Percentiles rank a stretch among this genome's conserved stretches.
These are phyloP conservation scores for Eristalinus aeneus DNA, from an alignment of 2,888 invertebrate genomes.

Conservation along the genomic window DNA sequence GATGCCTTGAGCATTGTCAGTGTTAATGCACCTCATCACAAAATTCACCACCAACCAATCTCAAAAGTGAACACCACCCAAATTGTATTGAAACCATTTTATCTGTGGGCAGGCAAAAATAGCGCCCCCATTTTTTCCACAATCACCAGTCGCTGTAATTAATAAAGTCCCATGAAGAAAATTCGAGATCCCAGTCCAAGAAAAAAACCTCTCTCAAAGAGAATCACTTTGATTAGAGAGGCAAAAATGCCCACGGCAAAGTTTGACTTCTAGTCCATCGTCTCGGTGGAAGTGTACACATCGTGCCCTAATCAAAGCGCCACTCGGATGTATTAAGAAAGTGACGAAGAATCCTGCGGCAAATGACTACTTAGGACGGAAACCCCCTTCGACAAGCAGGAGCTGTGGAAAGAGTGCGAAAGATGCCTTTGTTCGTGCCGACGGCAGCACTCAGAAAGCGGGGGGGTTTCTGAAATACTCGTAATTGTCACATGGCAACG, in stretches of 20 bases:
- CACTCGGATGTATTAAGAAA: not conserved
- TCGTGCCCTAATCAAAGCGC: not conserved
- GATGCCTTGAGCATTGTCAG: no score
- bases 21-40: no score
- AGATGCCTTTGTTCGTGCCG: not conserved
- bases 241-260: not conserved
- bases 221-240: not conserved
- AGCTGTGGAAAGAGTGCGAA: not conserved
- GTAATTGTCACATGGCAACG: not conserved
- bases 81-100: no score
- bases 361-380: not conserved
- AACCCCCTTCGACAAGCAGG: not conserved
- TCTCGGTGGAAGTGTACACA: not conserved
- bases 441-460: not conserved
- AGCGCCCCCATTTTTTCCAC: not conserved
- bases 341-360: not conserved
- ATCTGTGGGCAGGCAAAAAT: not conserved
- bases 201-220: not conserved
- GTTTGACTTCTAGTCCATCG: not conserved
- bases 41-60: no score
- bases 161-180: not conserved
- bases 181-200: not conserved
- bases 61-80: no score
- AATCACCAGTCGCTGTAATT: not conserved
- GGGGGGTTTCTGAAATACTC: not conserved